phyloP scores from a whole-genome alignment of 2,113 vertebrate species.

The Dasypus novemcinctus region DNA sequence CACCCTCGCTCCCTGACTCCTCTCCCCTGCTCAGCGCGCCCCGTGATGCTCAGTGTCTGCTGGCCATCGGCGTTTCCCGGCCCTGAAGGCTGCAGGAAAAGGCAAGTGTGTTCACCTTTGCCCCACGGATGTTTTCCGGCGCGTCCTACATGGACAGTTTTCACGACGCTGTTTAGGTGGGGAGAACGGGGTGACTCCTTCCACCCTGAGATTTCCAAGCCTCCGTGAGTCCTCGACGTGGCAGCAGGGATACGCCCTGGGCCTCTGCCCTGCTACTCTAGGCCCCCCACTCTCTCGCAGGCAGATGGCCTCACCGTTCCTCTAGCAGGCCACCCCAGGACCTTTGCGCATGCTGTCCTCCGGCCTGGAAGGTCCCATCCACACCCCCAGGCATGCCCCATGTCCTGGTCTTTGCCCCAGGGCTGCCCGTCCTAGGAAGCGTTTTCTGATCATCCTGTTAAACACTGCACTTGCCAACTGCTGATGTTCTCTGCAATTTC shows the following conservation, averaged over 20 bases:
- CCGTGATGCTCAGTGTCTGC: too few species aligned
- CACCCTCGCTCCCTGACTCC: too few species aligned
- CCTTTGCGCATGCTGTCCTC: neutral
- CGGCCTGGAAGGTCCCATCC: neutral
- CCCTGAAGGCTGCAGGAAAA: neutral
- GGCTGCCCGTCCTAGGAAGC: too few species aligned
- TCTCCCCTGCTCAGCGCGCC: too few species aligned
- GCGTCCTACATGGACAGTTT: neutral
- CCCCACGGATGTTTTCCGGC: neutral
- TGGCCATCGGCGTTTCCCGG: too few species aligned
- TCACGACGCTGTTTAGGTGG: too few species aligned
- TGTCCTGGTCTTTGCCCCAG: neutral
- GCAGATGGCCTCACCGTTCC: neutral
- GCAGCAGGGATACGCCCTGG: neutral
- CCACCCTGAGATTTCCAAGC: neutral
- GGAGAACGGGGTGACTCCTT: neutral
- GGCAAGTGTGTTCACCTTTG: too few species aligned
- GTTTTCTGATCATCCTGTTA: neutral
- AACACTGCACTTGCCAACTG: neutral
- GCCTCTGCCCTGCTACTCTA: neutral
- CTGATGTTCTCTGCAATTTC: neutral
- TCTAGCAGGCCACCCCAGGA: neutral
- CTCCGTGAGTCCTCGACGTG: neutral
- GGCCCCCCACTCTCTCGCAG: neutral
- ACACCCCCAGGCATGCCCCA: too few species aligned